Percentiles rank a stretch among this genome's conserved stretches.
Conservation (phyloP, 1,140 invertebrate genomes). For the Pogonomyrmex californicus region DNA sequence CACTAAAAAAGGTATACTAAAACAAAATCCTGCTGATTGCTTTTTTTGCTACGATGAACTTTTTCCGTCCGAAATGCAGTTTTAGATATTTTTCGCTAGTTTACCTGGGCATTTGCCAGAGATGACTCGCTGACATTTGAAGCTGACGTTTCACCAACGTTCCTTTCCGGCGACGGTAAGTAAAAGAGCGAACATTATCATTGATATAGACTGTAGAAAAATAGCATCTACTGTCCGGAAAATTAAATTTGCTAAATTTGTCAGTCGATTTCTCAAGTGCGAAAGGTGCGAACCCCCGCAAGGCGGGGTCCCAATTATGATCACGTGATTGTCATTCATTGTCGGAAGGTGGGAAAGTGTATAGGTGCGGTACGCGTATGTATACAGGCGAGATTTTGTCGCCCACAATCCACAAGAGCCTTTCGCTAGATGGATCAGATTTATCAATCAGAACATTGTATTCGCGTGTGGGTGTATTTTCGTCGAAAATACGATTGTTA, state of each 20-base stretch:
- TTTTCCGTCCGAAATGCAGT: constrained; percentile 9
- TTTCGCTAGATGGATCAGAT: constrained; percentile 9
- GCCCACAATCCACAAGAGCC: not conserved
- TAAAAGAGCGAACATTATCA: not conserved
- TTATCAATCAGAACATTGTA: constrained; percentile 39
- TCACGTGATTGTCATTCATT: constrained; percentile 2
- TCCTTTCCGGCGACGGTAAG: not conserved
- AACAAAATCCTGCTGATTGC: not conserved
- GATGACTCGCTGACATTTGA: not conserved
- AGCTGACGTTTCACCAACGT: not conserved
- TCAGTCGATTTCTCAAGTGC: not conserved
- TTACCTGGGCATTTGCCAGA: not conserved
- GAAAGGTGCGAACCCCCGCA: not conserved
- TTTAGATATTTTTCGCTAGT: not conserved
- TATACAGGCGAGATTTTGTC: not conserved
- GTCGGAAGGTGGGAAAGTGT: not conserved
- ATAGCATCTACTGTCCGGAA: not conserved
- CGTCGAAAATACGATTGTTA: constrained; percentile 38
- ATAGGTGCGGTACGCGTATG: not conserved
- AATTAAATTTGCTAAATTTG: not conserved
- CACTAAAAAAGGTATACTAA: not conserved
- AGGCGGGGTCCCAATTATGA: constrained; percentile 17
- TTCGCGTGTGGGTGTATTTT: constrained; percentile 1
- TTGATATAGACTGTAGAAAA: not conserved
- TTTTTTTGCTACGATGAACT: not conserved